Base-by-base conservation (phyloP, 2,797 vertebrate species). In the Salmo trutta region DNA sequence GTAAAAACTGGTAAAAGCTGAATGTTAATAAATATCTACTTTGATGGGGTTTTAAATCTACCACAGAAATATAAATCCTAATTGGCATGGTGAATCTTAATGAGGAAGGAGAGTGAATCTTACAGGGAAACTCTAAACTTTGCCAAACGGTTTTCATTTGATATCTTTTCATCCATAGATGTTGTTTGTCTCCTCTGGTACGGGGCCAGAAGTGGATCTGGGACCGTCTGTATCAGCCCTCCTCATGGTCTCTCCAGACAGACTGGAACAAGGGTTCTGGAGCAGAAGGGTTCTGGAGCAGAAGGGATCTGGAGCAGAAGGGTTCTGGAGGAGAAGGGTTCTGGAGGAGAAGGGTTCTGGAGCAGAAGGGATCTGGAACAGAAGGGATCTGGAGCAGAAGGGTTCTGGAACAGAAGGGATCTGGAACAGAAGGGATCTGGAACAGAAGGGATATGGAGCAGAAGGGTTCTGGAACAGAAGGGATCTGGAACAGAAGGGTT, bases 1-100 rank as follows among this genome's bases (percentile, higher is more conserved):
- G 27, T 27, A 89, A 92, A 33, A 91, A 89, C 10, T 17, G 5
- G 54, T 79, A 82, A 79, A 86, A 88, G 87, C 87, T 64, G 84
- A 80, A 85, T 88, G 87, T 85, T 90, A 90, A 92, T 92, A 89
- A 5, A 5, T 33, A 5, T 82, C 82, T 85, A 84, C 89, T 91
- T 92, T 92, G 89, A 93, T 91, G 92, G 86, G 76, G 85, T 87
- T 89, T 91, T 89, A 89, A 87, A 87, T 84, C 75, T 88, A 86
- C 87, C 85, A 17, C 85, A 88, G 90, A 93, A 91, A 90, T 89
- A 87, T 78, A 86, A 88, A 91, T 86, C 80, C 85, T 88, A 89
- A 89, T 90, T 90, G 84, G 77, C 75, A 52, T 79, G 76, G 89
- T 89, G 84, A 89, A 89, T 80, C 88, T 85, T 84, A 85, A 72